These are phyloP conservation scores for Torymus auratus DNA, from an alignment of 2,888 invertebrate species.

Conservation along the genomic window DNA sequence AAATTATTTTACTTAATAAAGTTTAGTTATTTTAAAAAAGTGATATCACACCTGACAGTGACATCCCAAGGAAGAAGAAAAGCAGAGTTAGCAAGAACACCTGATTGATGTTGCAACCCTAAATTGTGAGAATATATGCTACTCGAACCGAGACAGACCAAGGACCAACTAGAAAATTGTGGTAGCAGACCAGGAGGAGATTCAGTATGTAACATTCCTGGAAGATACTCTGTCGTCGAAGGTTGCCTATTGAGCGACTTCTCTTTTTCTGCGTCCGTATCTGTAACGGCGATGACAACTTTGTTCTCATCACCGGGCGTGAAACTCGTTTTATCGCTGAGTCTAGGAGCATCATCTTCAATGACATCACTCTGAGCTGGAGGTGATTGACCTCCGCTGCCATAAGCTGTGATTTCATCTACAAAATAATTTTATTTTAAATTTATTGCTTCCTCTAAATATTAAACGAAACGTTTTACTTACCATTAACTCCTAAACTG, in stretches of 20 bases:
- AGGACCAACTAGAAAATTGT: constrained; percentile 92
- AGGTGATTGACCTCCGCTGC: constrained; percentile 72
- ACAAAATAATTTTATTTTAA: constrained; percentile 19
- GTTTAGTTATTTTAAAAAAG: background rate
- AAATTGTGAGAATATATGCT: constrained; percentile 92
- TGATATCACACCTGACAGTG: constrained; percentile 78
- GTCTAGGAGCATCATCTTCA: constrained; percentile 68
- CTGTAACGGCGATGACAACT: constrained; percentile 76
- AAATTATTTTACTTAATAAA: background rate
- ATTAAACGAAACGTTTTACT: constrained; percentile 1
- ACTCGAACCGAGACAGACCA: constrained; percentile 93
- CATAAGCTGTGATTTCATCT: constrained; percentile 73
- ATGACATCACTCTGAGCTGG: constrained; percentile 68
- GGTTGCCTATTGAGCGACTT: constrained; percentile 83
- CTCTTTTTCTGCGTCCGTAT: constrained; percentile 77
- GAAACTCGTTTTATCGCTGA: constrained; percentile 70
- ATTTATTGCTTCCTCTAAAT: background rate
- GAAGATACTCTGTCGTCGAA: constrained; percentile 93
- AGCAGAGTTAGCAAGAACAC: constrained; percentile 92
- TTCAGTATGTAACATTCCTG: constrained; percentile 91
- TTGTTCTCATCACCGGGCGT: constrained; percentile 74
- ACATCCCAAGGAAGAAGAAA: constrained; percentile 97
- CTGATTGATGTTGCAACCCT: constrained; percentile 93
- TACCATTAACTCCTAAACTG: constrained; percentile 75
- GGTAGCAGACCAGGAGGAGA: constrained; percentile 89